These are phyloP conservation scores for Toxotes chatareus DNA, from an alignment of 2,113 vertebrate species.

Conservation along the genomic window DNA sequence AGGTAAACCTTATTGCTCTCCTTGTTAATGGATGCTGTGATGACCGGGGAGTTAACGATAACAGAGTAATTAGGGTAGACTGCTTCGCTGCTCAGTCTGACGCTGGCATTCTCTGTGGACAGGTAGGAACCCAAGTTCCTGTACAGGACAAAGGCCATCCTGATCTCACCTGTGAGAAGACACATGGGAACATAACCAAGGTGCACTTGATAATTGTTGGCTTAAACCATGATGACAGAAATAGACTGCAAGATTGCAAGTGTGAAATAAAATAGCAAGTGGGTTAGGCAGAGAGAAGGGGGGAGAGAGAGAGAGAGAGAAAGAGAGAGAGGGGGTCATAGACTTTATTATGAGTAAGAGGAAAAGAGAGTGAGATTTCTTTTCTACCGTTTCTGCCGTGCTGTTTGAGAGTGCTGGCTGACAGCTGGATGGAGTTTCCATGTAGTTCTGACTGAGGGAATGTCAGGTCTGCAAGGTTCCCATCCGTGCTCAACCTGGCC, in stretches of 20 bases:
- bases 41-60: slow-evolving; percentile 97
- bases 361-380: slow-evolving; percentile 51
- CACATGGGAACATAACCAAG: neutral
- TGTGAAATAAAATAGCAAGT: neutral
- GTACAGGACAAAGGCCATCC: slow-evolving; percentile 96
- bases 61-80: slow-evolving; percentile 96
- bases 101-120: slow-evolving; percentile 96
- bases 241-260: neutral
- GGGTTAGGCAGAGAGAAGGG: slow-evolving; percentile 1
- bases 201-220: slow-evolving; percentile 19
- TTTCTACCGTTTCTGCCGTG: slow-evolving; percentile 95
- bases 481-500: slow-evolving; percentile 96
- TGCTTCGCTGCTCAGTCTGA: slow-evolving; percentile 91
- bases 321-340: neutral
- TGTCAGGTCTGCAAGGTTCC: slow-evolving; percentile 92
- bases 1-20: slow-evolving; percentile 98
- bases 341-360: slow-evolving; percentile 17
- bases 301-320: slow-evolving; percentile 1
- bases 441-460: slow-evolving; percentile 93
- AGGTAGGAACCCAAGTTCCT: slow-evolving; percentile 95
- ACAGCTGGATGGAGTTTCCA: slow-evolving; percentile 94
- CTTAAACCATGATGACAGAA: slow-evolving; percentile 13
- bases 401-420: slow-evolving; percentile 96
- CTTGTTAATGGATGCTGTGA: slow-evolving; percentile 97
- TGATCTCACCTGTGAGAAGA: slow-evolving; percentile 91